These are phyloP conservation scores for Neodiprion fabricii DNA, from an alignment of 1,140 invertebrate genomes.

Conservation along the genomic window DNA sequence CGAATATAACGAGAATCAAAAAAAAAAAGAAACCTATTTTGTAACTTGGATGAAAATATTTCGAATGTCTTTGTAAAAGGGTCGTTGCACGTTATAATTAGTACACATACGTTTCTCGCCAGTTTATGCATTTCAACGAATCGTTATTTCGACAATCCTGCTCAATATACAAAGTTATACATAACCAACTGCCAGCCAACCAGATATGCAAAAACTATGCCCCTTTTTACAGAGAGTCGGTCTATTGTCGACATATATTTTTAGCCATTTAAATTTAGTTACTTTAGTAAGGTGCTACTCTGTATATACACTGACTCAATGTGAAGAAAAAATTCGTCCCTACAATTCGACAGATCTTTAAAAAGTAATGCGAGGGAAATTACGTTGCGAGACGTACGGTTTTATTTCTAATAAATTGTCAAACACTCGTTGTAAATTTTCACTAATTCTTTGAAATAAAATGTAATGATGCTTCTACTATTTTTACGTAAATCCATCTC, in stretches of 20 bases:
- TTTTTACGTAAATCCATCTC: neutral
- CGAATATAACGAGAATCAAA: neutral
- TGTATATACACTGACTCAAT: slow-evolving; percentile 34
- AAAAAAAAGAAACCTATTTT: neutral
- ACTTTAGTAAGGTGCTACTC: slow-evolving; percentile 33
- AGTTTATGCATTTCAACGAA: neutral
- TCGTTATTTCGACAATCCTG: neutral
- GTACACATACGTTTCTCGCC: neutral
- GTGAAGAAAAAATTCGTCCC: slow-evolving; percentile 23
- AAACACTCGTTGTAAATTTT: slow-evolving; percentile 14
- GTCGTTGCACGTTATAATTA: neutral
- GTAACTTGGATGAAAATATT: neutral
- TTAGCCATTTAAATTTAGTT: slow-evolving; percentile 6
- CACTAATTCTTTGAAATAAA: slow-evolving; percentile 35
- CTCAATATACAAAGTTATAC: slow-evolving; percentile 1
- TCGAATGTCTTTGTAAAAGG: slow-evolving; percentile 4
- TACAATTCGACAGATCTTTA: slow-evolving; percentile 21
- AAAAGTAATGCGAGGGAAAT: neutral
- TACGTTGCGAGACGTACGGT: neutral
- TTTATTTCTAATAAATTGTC: neutral
- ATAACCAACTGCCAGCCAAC: neutral
- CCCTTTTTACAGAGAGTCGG: neutral
- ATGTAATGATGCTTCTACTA: slow-evolving; percentile 39
- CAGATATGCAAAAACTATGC: neutral
- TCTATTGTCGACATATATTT: neutral